These are phyloP conservation scores for Karalla daura DNA, from an alignment of 2,797 vertebrate species.

Conservation along the genomic window DNA sequence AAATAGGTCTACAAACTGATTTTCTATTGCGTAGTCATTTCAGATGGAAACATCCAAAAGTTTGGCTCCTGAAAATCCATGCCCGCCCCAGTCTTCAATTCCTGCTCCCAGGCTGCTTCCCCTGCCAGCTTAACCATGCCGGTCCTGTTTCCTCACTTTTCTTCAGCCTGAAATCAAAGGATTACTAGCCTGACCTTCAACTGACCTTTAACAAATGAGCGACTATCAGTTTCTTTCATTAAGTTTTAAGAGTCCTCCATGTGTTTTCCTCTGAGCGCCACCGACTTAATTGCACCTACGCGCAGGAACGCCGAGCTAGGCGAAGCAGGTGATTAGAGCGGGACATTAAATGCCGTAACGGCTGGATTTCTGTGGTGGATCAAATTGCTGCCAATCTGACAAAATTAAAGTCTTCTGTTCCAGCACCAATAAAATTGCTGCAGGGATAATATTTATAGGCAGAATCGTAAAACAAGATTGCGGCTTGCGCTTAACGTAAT, in stretches of 20 bases:
- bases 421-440: conserved; percentile 12
- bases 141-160: conserved; percentile 2
- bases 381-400: conserved; percentile 9
- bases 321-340: conserved; percentile 31
- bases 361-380: conserved; percentile 6
- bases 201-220: conserved; percentile 42
- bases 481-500: conserved; percentile 14
- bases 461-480: conserved; percentile 18
- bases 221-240: conserved; percentile 29
- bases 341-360: conserved; percentile 12
- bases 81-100: too few species aligned
- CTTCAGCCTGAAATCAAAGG: conserved; percentile 21
- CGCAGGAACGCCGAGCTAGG: conserved; percentile 13
- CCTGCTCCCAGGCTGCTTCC: not conserved
- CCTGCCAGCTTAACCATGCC: conserved; percentile 1
- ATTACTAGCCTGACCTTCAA: conserved; percentile 38
- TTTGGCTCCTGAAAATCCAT: not conserved
- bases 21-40: conserved; percentile 2
- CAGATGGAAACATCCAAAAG: not conserved
- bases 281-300: conserved; percentile 22
- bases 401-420: conserved; percentile 37
- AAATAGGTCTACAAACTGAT: conserved; percentile 4
- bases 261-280: conserved; percentile 33
- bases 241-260: conserved; percentile 19
- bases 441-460: conserved; percentile 8